Evolutionary conservation across 2,113 vertebrate genomes (phyloP).

Genomic region (Shinisaurus crocodilurus): DNA sequence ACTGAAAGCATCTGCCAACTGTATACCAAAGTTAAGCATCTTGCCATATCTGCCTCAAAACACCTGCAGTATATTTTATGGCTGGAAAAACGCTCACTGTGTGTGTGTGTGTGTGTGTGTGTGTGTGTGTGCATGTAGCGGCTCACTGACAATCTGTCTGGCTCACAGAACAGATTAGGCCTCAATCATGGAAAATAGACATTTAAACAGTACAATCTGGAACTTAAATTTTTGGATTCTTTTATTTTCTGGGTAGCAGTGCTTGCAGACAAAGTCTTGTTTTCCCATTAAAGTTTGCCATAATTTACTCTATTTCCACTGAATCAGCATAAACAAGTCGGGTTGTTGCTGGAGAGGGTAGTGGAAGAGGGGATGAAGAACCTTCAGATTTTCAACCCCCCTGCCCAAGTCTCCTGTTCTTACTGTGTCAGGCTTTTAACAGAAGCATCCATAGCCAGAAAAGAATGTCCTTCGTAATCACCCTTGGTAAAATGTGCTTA

Average conservation of each 20-base stretch:
- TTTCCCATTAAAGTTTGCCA: constrained; percentile 13
- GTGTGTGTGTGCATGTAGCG: constrained; percentile 13
- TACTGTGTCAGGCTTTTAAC: constrained; percentile 42
- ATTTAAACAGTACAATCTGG: constrained; percentile 33
- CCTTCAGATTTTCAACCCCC: neutral
- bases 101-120: neutral
- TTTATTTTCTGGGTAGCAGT: neutral
- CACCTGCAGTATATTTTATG: constrained; percentile 62
- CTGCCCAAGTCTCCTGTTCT: neutral
- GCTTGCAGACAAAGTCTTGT: constrained; percentile 29
- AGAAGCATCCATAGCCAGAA: constrained; percentile 12
- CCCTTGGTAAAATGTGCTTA: constrained; percentile 44
- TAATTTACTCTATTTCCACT: neutral
- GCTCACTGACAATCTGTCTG: constrained; percentile 50
- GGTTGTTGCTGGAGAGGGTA: neutral
- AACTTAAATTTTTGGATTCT: constrained; percentile 30
- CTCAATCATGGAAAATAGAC: constrained; percentile 32
- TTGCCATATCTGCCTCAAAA: constrained; percentile 52
- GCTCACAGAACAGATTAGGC: constrained; percentile 36
- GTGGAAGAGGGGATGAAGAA: neutral
- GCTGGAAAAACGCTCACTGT: neutral
- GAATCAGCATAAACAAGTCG: neutral
- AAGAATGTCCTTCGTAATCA: constrained; percentile 15
- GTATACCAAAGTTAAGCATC: constrained; percentile 46
- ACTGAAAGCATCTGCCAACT: constrained; percentile 47